A percentile compares a stretch with the other conserved stretches of the same genome.
Conservation (phyloP, 2,113 vertebrate species). For the Fregetta grallaria region DNA sequence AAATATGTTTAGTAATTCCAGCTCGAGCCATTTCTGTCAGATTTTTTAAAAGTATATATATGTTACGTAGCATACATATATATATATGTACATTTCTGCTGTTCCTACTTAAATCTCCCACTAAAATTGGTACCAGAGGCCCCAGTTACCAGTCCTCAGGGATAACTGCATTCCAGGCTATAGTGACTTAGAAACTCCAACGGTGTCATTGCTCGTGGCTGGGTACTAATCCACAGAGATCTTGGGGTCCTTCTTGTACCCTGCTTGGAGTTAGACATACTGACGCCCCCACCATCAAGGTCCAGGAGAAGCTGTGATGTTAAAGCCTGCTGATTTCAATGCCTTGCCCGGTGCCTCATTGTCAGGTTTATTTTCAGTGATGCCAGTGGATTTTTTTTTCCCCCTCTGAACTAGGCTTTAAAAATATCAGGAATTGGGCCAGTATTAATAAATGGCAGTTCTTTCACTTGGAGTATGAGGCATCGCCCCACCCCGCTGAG, state of each 20-base stretch:
- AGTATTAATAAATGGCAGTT: not conserved
- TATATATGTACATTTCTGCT: not conserved
- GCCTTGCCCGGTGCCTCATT: not conserved
- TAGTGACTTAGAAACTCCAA: not conserved
- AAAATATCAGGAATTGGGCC: not conserved
- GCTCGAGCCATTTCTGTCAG: not conserved
- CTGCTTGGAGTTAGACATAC: not conserved
- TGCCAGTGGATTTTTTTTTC: not conserved
- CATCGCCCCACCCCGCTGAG: accelerated
- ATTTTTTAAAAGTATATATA: not conserved
- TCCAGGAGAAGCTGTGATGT: not conserved
- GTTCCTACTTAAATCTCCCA: not conserved
- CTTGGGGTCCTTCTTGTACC: not conserved
- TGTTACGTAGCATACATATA: not conserved
- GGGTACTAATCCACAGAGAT: not conserved
- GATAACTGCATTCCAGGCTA: not conserved
- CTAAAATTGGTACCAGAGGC: not conserved
- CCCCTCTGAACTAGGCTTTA: not conserved
- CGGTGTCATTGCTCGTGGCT: accelerated
- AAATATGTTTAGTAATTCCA: not conserved
- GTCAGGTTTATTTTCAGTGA: not conserved
- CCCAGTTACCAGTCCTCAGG: not conserved
- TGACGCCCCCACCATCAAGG: not conserved
- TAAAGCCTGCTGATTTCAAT: not conserved
- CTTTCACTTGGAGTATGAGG: not conserved